Evolutionary conservation across 2,888 invertebrate genomes (phyloP).

Genomic region (Plusia festucae): DNA sequence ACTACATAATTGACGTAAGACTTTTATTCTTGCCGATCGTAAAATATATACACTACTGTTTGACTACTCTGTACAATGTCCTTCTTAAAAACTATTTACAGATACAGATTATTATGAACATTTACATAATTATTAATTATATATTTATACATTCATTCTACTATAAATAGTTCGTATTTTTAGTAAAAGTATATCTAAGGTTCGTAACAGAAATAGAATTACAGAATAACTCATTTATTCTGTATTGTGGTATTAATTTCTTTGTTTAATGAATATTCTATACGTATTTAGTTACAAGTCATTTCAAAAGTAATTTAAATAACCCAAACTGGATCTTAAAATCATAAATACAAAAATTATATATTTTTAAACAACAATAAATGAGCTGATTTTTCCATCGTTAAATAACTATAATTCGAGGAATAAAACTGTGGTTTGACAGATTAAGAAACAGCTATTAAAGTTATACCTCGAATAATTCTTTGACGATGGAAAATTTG

Average conservation of each 20-base stretch:
- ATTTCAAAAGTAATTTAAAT: not conserved
- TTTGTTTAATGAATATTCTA: not conserved
- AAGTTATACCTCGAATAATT: too few species aligned
- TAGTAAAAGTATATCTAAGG: not conserved
- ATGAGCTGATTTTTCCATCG: too few species aligned
- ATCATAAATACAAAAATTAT: too few species aligned
- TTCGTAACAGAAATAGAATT: not conserved
- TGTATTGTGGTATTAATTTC: not conserved
- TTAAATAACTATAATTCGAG: too few species aligned
- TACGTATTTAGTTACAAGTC: too few species aligned
- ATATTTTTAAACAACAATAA: too few species aligned
- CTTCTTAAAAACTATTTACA: constrained; percentile 31
- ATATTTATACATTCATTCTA: constrained; percentile 1
- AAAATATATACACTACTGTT: constrained; percentile 56
- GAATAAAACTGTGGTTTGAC: too few species aligned
- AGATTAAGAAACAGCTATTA: too few species aligned
- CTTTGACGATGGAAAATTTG: too few species aligned
- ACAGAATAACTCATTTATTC: not conserved
- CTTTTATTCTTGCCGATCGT: constrained; percentile 68
- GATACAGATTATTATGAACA: not conserved
- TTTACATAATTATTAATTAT: constrained; percentile 2
- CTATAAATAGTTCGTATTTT: not conserved
- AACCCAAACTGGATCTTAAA: not conserved
- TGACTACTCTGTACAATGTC: constrained; percentile 50
- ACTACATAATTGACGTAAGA: constrained; percentile 79